These are phyloP conservation scores for Protosalanx chinensis DNA, from an alignment of 2,797 vertebrate species.

Conservation along the genomic window DNA sequence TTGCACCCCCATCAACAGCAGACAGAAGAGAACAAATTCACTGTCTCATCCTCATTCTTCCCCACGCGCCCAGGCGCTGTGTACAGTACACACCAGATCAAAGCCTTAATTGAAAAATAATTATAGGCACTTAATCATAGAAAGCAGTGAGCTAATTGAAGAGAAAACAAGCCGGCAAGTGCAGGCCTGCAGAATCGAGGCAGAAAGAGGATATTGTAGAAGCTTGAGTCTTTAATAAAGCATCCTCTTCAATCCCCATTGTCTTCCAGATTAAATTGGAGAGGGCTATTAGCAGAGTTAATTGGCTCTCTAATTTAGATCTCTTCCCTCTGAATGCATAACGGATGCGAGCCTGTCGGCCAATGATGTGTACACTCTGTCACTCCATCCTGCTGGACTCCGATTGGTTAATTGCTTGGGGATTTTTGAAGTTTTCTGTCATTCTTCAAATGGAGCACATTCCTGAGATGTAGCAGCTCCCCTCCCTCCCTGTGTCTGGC, in stretches of 20 bases:
- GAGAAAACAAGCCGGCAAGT: conserved; percentile 91
- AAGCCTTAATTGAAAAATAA: conserved; percentile 99
- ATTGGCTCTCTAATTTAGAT: conserved; percentile 99
- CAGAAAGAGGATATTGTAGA: conserved; percentile 98
- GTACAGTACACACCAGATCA: conserved; percentile 89
- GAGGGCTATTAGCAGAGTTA: conserved; percentile 99
- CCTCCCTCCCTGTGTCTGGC: not conserved
- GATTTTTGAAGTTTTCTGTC: conserved; percentile 72
- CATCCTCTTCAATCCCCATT: conserved; percentile 96
- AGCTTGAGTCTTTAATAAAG: conserved; percentile 92
- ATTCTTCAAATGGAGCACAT: conserved; percentile 69
- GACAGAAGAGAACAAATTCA: conserved; percentile 77
- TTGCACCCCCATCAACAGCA: conserved; percentile 68
- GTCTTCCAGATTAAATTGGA: conserved; percentile 99
- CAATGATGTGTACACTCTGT: conserved; percentile 94
- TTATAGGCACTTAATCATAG: conserved; percentile 99
- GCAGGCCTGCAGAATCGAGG: conserved; percentile 87
- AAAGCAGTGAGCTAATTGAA: conserved; percentile 98
- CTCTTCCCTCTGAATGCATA: conserved; percentile 95
- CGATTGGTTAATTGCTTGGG: conserved; percentile 79
- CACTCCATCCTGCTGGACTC: conserved; percentile 85
- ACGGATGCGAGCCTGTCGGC: conserved; percentile 90
- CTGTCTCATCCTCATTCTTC: conserved; percentile 76
- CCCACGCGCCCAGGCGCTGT: conserved; percentile 67
- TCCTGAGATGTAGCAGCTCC: conserved; percentile 26